A percentile compares a stretch with the other conserved stretches of the same genome.
Evolutionary conservation across 2,888 invertebrate species (phyloP).

Genomic region (Leptopilina myrica): DNA sequence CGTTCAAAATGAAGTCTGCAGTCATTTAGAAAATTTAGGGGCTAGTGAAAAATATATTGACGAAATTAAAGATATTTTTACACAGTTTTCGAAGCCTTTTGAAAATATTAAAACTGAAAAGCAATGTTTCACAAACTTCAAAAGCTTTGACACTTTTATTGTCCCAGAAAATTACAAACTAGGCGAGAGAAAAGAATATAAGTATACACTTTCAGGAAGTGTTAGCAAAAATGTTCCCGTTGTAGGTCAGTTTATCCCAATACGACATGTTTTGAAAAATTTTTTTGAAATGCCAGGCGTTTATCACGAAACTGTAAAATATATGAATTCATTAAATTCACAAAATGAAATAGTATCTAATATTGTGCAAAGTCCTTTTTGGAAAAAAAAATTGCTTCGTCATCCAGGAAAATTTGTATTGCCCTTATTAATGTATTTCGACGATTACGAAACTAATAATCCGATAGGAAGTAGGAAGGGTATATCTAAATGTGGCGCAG

Average conservation of each 20-base stretch:
- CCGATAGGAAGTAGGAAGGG: too few species aligned
- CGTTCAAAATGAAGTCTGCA: slow-evolving; percentile 1
- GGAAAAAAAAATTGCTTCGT: too few species aligned
- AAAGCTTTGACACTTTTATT: slow-evolving; percentile 47
- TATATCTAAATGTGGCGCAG: too few species aligned
- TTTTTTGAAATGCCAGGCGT: too few species aligned
- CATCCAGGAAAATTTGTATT: too few species aligned
- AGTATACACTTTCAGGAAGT: not conserved
- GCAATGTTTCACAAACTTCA: slow-evolving; percentile 46
- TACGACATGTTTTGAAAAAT: slow-evolving; percentile 42
- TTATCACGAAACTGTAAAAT: too few species aligned
- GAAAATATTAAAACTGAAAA: slow-evolving; percentile 50
- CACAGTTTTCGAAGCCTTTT: slow-evolving; percentile 31
- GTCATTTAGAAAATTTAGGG: slow-evolving; percentile 15
- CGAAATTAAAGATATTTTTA: slow-evolving; percentile 12
- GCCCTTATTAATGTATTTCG: too few species aligned
- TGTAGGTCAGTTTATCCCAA: slow-evolving; percentile 50
- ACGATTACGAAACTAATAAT: too few species aligned
- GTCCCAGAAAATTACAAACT: slow-evolving; percentile 44
- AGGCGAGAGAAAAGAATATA: slow-evolving; percentile 49
- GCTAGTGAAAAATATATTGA: slow-evolving; percentile 21
- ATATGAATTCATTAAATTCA: too few species aligned
- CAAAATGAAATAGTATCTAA: too few species aligned
- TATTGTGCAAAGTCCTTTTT: too few species aligned
- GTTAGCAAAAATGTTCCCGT: slow-evolving; percentile 42